These are phyloP conservation scores for Thereuonema tuberculata DNA, from an alignment of 1,140 invertebrate genomes.

Conservation along the genomic window DNA sequence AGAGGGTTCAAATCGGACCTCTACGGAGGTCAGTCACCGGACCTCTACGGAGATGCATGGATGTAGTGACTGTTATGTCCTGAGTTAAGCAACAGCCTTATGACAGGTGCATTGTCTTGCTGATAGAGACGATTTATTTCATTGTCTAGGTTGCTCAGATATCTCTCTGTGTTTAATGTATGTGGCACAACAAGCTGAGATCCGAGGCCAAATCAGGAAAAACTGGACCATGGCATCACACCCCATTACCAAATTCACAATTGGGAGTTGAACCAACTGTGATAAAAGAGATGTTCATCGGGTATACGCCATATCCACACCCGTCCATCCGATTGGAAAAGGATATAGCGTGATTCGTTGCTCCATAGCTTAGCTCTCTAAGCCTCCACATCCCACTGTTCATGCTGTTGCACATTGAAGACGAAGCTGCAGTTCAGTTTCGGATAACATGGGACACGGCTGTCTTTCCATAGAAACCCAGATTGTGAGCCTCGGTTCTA, in stretches of 20 bases:
- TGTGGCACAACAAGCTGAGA: too few species aligned
- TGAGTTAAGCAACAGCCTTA: background rate
- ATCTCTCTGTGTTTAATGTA: too few species aligned
- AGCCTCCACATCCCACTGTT: background rate
- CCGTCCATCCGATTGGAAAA: background rate
- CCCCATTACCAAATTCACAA: background rate
- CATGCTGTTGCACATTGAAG: background rate
- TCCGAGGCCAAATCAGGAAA: background rate
- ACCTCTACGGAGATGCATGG: background rate
- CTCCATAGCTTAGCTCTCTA: background rate
- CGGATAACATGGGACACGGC: background rate
- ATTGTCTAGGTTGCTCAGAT: background rate
- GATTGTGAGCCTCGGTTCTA: background rate
- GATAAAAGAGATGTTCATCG: background rate
- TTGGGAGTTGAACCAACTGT: background rate
- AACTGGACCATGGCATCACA: background rate
- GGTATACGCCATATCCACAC: background rate
- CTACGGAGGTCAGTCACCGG: background rate
- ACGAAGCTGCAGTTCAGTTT: background rate
- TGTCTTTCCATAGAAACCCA: background rate
- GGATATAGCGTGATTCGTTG: background rate
- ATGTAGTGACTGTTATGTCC: background rate
- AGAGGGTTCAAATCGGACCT: background rate
- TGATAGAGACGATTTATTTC: background rate
- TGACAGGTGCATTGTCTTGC: background rate